Percentiles rank a stretch among this genome's conserved stretches.
phyloP scores from a whole-genome alignment of 1,140 invertebrate species.

The Apolygus lucorum region DNA sequence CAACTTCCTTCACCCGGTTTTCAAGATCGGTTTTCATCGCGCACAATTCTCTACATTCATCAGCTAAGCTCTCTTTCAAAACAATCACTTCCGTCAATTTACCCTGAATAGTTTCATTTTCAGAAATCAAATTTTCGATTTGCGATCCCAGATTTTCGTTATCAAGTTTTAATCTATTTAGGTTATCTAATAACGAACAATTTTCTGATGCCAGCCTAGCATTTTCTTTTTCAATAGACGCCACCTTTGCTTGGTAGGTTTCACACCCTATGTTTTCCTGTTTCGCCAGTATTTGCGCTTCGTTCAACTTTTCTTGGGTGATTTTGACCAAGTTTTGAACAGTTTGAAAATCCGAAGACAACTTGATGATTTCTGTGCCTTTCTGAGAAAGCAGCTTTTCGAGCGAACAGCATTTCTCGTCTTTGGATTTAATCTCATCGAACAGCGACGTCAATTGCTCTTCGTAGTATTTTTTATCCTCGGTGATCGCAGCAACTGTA shows the following conservation, averaged over 20 bases:
- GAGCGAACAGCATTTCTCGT: slow-evolving; percentile 47
- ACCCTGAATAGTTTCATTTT: too few relatives aligned
- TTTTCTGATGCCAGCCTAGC: too few relatives aligned
- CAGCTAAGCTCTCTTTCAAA: too few relatives aligned
- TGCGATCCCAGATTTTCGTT: too few relatives aligned
- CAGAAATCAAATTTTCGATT: too few relatives aligned
- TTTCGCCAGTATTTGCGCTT: slow-evolving; percentile 25
- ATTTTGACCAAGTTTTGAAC: slow-evolving; percentile 26
- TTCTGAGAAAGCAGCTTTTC: slow-evolving; percentile 48
- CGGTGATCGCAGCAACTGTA: slow-evolving; percentile 45
- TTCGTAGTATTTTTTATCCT: slow-evolving; percentile 50
- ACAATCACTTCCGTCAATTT: too few relatives aligned
- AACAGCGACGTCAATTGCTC: slow-evolving; percentile 46
- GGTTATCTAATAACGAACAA: too few relatives aligned
- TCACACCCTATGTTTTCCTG: slow-evolving; percentile 19
- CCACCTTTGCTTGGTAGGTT: slow-evolving; percentile 26
- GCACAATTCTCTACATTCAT: too few relatives aligned
- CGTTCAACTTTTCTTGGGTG: slow-evolving; percentile 29
- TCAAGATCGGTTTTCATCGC: too few relatives aligned
- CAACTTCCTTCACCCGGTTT: too few relatives aligned
- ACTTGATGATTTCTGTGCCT: slow-evolving; percentile 43
- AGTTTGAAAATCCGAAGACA: slow-evolving; percentile 26
- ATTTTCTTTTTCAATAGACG: slow-evolving; percentile 29
- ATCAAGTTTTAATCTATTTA: too few relatives aligned
- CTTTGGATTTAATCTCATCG: slow-evolving; percentile 40